A percentile compares a stretch with the other conserved stretches of the same genome.
phyloP scores from a whole-genome alignment of 1,140 invertebrate genomes.

The Ceratitis capitata region DNA sequence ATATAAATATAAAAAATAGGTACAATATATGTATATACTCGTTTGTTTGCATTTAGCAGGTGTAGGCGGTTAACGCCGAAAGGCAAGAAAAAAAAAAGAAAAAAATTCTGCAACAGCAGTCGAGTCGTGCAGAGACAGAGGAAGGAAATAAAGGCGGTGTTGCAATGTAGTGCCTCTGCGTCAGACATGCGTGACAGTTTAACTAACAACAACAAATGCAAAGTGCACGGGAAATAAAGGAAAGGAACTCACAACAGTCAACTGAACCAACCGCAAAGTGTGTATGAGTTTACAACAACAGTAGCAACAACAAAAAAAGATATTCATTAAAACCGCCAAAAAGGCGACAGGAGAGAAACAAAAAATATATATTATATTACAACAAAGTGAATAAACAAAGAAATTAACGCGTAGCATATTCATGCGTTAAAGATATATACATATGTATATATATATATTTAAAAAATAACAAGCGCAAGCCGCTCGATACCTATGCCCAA shows the following conservation, averaged over 20 bases:
- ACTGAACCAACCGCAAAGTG: conserved; percentile 16
- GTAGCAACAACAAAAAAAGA: neutral
- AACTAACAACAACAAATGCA: conserved; percentile 8
- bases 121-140: neutral
- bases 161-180: neutral
- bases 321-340: neutral
- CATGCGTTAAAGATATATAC: neutral
- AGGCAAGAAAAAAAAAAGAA: neutral
- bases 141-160: neutral
- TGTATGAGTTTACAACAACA: no score
- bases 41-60: neutral
- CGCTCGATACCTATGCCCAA: no score
- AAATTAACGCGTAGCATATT: neutral
- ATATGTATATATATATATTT: neutral
- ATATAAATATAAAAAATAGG: no score
- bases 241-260: neutral
- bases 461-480: no score
- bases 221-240: neutral
- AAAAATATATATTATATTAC: no score
- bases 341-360: neutral
- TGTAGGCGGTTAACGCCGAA: neutral
- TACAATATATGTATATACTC: no score
- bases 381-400: conserved; percentile 14
- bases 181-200: conserved; percentile 15
- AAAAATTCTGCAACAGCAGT: neutral